These are phyloP conservation scores for Palythoa grandis DNA, from an alignment of 92 coral and sea anemone genomes.

Conservation along the genomic window DNA sequence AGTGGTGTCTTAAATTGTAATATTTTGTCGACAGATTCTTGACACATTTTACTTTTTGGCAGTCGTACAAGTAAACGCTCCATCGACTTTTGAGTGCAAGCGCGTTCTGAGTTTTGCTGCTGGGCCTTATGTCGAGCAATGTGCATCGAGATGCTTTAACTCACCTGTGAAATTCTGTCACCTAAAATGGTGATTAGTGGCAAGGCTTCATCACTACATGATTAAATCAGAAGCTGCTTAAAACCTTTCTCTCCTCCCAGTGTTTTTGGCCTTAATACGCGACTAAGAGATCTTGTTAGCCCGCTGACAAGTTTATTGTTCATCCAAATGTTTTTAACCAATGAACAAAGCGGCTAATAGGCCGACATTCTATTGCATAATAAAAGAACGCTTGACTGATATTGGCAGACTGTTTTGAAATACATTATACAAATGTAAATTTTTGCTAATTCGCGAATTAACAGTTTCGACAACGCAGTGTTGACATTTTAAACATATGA, in stretches of 20 bases:
- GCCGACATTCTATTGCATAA: slow-evolving; percentile 37
- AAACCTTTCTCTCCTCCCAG: slow-evolving; percentile 38
- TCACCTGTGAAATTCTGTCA: slow-evolving; percentile 35
- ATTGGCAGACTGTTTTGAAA: slow-evolving; percentile 28
- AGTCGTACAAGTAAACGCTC: slow-evolving; percentile 26
- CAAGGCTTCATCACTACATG: slow-evolving; percentile 21
- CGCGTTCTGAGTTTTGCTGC: slow-evolving; percentile 2
- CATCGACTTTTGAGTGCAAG: slow-evolving; percentile 7
- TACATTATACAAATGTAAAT: slow-evolving; percentile 23
- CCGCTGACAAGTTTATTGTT: slow-evolving; percentile 42
- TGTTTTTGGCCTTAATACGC: slow-evolving; percentile 6
- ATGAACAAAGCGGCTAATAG: slow-evolving; percentile 44
- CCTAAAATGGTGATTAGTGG: slow-evolving; percentile 20
- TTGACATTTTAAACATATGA: not conserved
- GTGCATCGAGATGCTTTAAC: not conserved
- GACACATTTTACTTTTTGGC: not conserved
- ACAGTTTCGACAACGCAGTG: not conserved
- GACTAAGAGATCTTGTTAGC: slow-evolving; percentile 22
- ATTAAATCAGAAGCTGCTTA: slow-evolving; percentile 9
- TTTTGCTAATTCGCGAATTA: not conserved
- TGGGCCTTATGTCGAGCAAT: not conserved
- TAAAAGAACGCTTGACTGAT: slow-evolving; percentile 39
- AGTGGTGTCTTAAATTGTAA: not conserved
- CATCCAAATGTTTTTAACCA: slow-evolving; percentile 33
- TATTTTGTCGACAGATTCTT: slow-evolving; percentile 33